A percentile compares a stretch with the other conserved stretches of the same genome.
phyloP scores from a whole-genome alignment of 2,888 invertebrate genomes.

The Danaus chrysippus region DNA sequence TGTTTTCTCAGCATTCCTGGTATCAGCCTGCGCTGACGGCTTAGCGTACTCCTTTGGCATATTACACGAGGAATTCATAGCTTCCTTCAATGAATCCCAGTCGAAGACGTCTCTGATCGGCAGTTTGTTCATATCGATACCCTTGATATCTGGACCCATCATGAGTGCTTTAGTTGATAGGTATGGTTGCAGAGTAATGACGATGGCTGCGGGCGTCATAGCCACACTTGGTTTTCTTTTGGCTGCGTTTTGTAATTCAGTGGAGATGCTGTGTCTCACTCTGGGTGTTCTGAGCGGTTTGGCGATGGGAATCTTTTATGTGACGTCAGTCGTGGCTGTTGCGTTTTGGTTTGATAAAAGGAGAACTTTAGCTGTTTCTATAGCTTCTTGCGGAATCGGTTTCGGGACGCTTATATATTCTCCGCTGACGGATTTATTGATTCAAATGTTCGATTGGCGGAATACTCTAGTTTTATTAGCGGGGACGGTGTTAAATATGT shows the following conservation, averaged over 20 bases:
- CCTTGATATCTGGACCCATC: slow-evolving; percentile 89
- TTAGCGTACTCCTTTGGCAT: slow-evolving; percentile 95
- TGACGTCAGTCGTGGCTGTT: slow-evolving; percentile 93
- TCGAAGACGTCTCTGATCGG: slow-evolving; percentile 93
- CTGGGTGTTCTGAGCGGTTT: slow-evolving; percentile 91
- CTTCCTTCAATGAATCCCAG: slow-evolving; percentile 88
- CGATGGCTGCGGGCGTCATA: slow-evolving; percentile 84
- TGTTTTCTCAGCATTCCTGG: slow-evolving; percentile 88
- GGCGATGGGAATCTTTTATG: slow-evolving; percentile 90
- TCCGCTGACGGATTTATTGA: slow-evolving; percentile 86
- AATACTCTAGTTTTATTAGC: slow-evolving; percentile 87
- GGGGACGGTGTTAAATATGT: slow-evolving; percentile 90
- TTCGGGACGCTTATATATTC: slow-evolving; percentile 94
- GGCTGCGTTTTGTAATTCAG: slow-evolving; percentile 83
- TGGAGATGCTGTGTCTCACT: slow-evolving; percentile 88
- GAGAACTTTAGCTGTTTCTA: slow-evolving; percentile 90
- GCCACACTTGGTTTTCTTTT: slow-evolving; percentile 87
- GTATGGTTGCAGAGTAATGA: slow-evolving; percentile 88
- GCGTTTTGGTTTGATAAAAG: slow-evolving; percentile 95
- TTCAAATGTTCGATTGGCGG: slow-evolving; percentile 88
- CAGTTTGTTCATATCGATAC: slow-evolving; percentile 92
- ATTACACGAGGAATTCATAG: slow-evolving; percentile 88
- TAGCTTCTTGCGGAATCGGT: slow-evolving; percentile 93
- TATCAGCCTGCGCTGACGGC: slow-evolving; percentile 95
- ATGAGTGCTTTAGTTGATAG: slow-evolving; percentile 91